These are phyloP conservation scores for Anguilla megastoma DNA, from an alignment of 2,797 vertebrate species.

Conservation along the genomic window DNA sequence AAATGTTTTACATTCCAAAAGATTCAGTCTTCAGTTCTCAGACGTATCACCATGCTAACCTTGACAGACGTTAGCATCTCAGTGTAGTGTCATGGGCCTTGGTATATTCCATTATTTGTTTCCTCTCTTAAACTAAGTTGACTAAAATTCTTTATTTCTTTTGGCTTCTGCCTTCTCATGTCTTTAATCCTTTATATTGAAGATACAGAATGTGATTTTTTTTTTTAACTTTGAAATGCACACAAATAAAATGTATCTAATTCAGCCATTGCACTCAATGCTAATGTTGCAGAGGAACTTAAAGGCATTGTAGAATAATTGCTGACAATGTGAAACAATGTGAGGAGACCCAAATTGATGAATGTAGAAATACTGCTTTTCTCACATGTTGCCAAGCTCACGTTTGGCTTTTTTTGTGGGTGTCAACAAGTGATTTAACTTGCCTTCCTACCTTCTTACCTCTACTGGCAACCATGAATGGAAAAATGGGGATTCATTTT, in stretches of 20 bases:
- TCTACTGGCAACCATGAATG: slow-evolving; percentile 26
- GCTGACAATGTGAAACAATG: slow-evolving; percentile 36
- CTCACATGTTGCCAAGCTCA: slow-evolving; percentile 36
- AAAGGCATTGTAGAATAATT: slow-evolving; percentile 25
- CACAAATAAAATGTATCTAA: slow-evolving; percentile 44
- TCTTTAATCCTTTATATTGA: slow-evolving; percentile 40
- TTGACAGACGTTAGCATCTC: neutral
- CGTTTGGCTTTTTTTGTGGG: slow-evolving; percentile 21
- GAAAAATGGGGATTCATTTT: slow-evolving; percentile 65
- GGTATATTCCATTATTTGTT: neutral
- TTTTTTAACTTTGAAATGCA: slow-evolving; percentile 33
- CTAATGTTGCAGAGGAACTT: slow-evolving; percentile 34
- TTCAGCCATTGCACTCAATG: slow-evolving; percentile 34
- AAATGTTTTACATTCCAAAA: slow-evolving; percentile 14
- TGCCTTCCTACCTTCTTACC: slow-evolving; percentile 25
- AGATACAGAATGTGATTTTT: slow-evolving; percentile 48
- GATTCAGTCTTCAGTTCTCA: neutral
- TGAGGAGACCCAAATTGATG: slow-evolving; percentile 34
- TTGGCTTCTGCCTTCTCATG: slow-evolving; percentile 32
- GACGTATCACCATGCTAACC: slow-evolving; percentile 27
- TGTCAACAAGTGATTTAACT: neutral
- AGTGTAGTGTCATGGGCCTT: neutral
- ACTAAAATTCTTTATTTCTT: slow-evolving; percentile 17
- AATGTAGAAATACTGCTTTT: slow-evolving; percentile 44
- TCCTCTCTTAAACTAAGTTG: slow-evolving; percentile 24